Conservation (phyloP, 2,888 invertebrate genomes). For the Rambutsinella grinnellia region DNA sequence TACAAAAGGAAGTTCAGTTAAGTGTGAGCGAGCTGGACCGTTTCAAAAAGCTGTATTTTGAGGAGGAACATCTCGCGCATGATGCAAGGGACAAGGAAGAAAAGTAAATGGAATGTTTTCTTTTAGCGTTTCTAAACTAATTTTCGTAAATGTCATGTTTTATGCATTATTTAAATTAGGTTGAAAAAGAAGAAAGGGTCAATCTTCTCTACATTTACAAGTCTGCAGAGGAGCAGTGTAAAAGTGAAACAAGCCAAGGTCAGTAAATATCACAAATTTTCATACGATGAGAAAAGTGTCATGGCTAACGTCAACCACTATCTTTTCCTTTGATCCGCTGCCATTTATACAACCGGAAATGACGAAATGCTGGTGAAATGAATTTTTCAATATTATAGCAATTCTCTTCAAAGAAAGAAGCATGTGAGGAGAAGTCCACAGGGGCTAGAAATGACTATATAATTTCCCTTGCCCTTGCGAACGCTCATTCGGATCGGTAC, state of each 20-base stretch:
- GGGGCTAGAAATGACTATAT: constrained; percentile 95
- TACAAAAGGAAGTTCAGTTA: constrained; percentile 90
- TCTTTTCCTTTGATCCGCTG: constrained; percentile 14
- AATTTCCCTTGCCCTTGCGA: constrained; percentile 90
- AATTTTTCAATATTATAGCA: constrained; percentile 68
- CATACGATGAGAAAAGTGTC: no score
- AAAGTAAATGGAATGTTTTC: constrained; percentile 74
- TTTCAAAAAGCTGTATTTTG: constrained; percentile 93
- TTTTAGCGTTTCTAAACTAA: not conserved
- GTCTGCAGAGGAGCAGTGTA: constrained; percentile 96
- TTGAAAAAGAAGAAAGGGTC: constrained; percentile 96
- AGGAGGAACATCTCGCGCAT: constrained; percentile 95
- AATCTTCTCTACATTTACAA: constrained; percentile 95
- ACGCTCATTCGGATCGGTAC: constrained; percentile 92
- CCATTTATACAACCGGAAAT: not conserved
- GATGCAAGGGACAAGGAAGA: constrained; percentile 96
- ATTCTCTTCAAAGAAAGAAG: constrained; percentile 89
- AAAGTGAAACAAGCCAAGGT: constrained; percentile 74
- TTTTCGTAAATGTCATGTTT: not conserved
- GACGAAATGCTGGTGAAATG: not conserved
- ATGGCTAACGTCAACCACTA: not conserved
- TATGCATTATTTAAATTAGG: constrained; percentile 72
- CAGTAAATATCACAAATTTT: no score
- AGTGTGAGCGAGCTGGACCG: constrained; percentile 93
- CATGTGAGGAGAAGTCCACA: constrained; percentile 93